Conservation (phyloP, 2,888 invertebrate genomes). For the Ctena decussata region DNA sequence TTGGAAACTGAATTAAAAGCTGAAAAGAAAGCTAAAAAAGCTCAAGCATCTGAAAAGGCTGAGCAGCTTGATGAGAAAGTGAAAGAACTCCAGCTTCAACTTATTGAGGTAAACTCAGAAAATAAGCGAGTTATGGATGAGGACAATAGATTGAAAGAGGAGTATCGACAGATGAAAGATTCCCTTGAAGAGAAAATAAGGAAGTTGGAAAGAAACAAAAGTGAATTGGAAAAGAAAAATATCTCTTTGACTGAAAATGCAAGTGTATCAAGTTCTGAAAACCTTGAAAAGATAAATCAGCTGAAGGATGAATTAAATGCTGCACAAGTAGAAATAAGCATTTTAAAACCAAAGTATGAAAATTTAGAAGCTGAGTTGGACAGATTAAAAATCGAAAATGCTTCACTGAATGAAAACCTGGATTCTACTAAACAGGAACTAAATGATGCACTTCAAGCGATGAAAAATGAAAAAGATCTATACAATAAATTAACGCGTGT, state of each 20-base stretch:
- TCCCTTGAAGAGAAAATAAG: slow-evolving; percentile 50
- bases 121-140: slow-evolving; percentile 55
- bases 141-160: slow-evolving; percentile 46
- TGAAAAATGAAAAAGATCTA: slow-evolving; percentile 57
- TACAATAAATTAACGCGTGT: slow-evolving; percentile 55
- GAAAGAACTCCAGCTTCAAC: slow-evolving; percentile 49
- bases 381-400: slow-evolving; percentile 40
- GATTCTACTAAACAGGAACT: slow-evolving; percentile 44
- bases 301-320: slow-evolving; percentile 50
- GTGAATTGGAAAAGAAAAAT: slow-evolving; percentile 41
- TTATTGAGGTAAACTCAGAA: slow-evolving; percentile 54
- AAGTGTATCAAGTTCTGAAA: slow-evolving; percentile 22
- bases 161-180: slow-evolving; percentile 36
- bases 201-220: slow-evolving; percentile 31
- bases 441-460: slow-evolving; percentile 40
- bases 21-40: slow-evolving; percentile 46
- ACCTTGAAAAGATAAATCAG: slow-evolving; percentile 39
- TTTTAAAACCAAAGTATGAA: slow-evolving; percentile 57
- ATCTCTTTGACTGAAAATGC: slow-evolving; percentile 36
- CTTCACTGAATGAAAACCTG: slow-evolving; percentile 15
- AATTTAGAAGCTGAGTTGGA: slow-evolving; percentile 29
- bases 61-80: slow-evolving; percentile 50
- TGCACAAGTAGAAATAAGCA: slow-evolving; percentile 53
- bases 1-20: slow-evolving; percentile 55
- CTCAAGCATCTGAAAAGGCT: slow-evolving; percentile 46